phyloP scores from a whole-genome alignment of 2,797 vertebrate species.

The Cossypha caffra region DNA sequence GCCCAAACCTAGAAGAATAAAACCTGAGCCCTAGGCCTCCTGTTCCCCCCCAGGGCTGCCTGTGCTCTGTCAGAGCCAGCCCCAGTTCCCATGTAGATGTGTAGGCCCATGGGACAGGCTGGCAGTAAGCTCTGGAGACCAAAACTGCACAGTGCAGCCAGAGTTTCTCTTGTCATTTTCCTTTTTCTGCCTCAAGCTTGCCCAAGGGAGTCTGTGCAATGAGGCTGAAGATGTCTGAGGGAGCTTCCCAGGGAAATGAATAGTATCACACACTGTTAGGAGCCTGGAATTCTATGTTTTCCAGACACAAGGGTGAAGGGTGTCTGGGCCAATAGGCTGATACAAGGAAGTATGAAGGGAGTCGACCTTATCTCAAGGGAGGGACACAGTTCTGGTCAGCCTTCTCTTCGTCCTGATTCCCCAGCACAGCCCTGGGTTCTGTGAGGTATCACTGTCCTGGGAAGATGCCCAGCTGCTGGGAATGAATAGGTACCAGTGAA shows the following conservation, averaged over 20 bases:
- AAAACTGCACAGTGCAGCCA: neutral
- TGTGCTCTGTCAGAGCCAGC: fast-evolving
- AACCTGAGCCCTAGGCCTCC: neutral
- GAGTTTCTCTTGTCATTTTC: neutral
- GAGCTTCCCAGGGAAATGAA: neutral
- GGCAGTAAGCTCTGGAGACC: neutral
- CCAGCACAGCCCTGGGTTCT: neutral
- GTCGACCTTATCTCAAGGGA: neutral
- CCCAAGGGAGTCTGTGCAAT: neutral
- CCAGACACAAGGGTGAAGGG: neutral
- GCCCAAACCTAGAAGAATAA: neutral
- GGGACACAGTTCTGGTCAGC: neutral
- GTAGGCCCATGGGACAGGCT: neutral
- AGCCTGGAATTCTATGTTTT: neutral
- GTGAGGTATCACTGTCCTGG: neutral
- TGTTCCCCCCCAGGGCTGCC: neutral
- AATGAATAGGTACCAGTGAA: neutral
- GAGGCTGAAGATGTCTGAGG: neutral
- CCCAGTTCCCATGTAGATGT: neutral
- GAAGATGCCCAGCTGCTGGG: neutral
- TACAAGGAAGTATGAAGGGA: neutral
- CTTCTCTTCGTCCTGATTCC: neutral
- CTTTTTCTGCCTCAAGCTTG: neutral
- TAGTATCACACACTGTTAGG: neutral
- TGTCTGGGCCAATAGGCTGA: neutral